These are phyloP conservation scores for Merluccius polli DNA, from an alignment of 2,797 vertebrate genomes.

Conservation along the genomic window DNA sequence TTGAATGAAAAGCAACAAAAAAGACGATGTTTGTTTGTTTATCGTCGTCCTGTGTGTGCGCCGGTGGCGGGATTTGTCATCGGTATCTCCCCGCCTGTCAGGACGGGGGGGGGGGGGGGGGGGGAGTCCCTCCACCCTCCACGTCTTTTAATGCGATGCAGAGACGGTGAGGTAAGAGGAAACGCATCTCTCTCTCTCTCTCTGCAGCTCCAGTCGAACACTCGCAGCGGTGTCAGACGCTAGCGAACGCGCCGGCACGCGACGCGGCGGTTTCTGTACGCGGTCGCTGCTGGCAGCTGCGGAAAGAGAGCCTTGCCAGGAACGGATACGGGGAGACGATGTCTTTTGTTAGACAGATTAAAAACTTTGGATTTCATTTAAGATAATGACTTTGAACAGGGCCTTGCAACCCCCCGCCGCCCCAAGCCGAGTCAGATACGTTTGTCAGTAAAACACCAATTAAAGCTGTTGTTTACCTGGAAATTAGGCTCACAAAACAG, in stretches of 20 bases:
- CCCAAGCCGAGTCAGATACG: constrained; percentile 10
- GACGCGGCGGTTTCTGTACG: constrained; percentile 63
- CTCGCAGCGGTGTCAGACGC: constrained; percentile 65
- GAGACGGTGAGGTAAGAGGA: constrained; percentile 68
- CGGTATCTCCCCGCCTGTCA: too few relatives aligned
- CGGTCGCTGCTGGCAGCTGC: constrained; percentile 59
- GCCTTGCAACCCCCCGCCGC: background rate
- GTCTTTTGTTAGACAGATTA: constrained; percentile 54
- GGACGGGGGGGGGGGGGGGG: background rate
- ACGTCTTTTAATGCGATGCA: constrained; percentile 63
- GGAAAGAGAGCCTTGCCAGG: constrained; percentile 59
- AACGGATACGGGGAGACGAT: constrained; percentile 68
- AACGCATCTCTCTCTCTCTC: constrained; percentile 57
- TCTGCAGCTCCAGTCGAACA: constrained; percentile 54
- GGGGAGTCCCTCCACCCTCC: background rate
- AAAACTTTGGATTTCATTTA: constrained; percentile 61
- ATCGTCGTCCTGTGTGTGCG: too few relatives aligned
- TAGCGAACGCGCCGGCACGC: constrained; percentile 34
- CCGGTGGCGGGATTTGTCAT: too few relatives aligned
- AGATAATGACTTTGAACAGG: background rate
- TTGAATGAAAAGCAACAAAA: background rate
- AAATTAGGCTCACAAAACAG: background rate
- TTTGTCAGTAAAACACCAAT: constrained; percentile 1
- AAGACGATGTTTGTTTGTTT: background rate
- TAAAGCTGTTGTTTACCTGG: background rate